Percentiles rank a stretch among this genome's conserved stretches.
Evolutionary conservation across 1,140 invertebrate species (phyloP).

Genomic region (Drosophila pallidifrons): DNA sequence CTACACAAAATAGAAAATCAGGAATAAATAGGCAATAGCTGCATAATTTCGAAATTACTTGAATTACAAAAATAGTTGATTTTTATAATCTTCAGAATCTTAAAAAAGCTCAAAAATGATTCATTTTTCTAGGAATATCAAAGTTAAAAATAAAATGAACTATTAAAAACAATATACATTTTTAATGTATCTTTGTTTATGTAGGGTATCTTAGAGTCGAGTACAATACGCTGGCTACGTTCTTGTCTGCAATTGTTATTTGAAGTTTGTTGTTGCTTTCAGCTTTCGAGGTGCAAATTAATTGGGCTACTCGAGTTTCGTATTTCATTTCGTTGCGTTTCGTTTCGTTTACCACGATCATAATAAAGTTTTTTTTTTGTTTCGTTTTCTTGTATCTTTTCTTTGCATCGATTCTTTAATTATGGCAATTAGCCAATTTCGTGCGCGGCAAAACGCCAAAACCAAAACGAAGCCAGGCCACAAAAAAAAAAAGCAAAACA

Average conservation of each 20-base stretch:
- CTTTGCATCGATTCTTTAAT: constrained; percentile 66
- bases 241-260: background rate
- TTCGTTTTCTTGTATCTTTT: constrained; percentile 29
- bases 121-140: no score
- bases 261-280: constrained; percentile 21
- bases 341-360: constrained; percentile 44
- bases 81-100: no score
- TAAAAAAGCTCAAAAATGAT: no score
- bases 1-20: no score
- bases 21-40: no score
- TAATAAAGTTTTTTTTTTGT: constrained; percentile 24
- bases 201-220: constrained; percentile 4
- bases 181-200: background rate
- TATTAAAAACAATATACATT: background rate
- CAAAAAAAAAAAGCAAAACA: constrained; percentile 17
- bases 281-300: constrained; percentile 58
- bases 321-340: constrained; percentile 43
- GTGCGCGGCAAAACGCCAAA: constrained; percentile 36
- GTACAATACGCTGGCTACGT: background rate
- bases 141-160: no score
- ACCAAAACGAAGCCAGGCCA: constrained; percentile 17
- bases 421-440: constrained; percentile 73
- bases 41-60: no score
- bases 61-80: no score
- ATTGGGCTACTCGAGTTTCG: constrained; percentile 58